These are phyloP conservation scores for Brachionus rotundiformis DNA, from an alignment of 1,140 invertebrate species.

Conservation along the genomic window DNA sequence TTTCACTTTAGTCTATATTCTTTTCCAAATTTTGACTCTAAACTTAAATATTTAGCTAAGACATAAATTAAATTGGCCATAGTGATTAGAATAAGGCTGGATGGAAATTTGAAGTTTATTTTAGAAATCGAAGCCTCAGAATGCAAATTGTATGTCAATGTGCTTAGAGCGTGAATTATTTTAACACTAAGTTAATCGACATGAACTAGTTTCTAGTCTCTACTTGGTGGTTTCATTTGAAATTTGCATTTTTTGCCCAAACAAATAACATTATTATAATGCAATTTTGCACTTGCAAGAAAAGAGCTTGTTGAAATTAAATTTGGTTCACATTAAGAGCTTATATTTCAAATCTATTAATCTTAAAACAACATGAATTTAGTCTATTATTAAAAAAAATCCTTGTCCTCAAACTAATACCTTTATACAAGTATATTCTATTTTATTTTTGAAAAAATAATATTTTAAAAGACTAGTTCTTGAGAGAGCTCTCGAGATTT, in stretches of 20 bases:
- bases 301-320: not conserved
- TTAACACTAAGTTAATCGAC: slow-evolving; percentile 5
- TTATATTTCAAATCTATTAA: not conserved
- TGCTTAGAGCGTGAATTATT: slow-evolving; percentile 13
- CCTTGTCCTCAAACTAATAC: not conserved
- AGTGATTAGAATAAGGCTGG: not conserved
- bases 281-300: not conserved
- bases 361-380: slow-evolving; percentile 8
- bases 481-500: too few relatives aligned
- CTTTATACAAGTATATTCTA: not conserved
- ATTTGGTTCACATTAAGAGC: not conserved
- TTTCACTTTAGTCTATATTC: not conserved
- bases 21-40: slow-evolving; percentile 4
- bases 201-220: not conserved
- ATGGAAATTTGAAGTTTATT: not conserved
- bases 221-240: not conserved
- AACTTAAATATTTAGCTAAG: slow-evolving; percentile 16
- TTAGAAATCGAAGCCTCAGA: not conserved
- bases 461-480: not conserved
- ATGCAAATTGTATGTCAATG: slow-evolving; percentile 20
- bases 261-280: slow-evolving; percentile 7
- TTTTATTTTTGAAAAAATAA: not conserved
- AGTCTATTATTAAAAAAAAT: not conserved
- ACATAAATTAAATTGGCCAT: slow-evolving; percentile 45
- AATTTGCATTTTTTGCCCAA: slow-evolving; percentile 36